phyloP scores from a whole-genome alignment of 1,140 invertebrate genomes.

The Apis laboriosa region DNA sequence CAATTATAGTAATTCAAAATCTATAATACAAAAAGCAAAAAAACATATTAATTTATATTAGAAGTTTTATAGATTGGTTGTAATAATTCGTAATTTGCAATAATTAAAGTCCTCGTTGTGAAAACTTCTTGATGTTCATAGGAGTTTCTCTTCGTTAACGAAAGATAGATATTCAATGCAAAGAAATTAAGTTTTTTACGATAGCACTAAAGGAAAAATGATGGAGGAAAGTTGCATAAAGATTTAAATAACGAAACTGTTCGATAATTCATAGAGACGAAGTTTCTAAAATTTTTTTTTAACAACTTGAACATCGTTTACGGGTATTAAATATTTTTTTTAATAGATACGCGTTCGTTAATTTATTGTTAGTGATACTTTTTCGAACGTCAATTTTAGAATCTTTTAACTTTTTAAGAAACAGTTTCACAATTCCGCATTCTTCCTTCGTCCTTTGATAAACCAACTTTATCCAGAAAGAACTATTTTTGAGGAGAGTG shows the following conservation, averaged over 20 bases:
- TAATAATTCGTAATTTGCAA: not conserved
- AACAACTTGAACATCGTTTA: not conserved
- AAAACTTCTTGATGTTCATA: not conserved
- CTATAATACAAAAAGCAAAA: not conserved
- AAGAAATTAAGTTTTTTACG: constrained; percentile 24
- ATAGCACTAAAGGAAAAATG: not conserved
- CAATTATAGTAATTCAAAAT: too few relatives aligned
- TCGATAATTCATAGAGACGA: not conserved
- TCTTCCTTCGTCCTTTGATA: constrained; percentile 17
- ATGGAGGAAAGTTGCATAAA: not conserved
- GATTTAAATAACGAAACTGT: constrained; percentile 15
- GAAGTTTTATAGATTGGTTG: not conserved
- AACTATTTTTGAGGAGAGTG: constrained; percentile 9
- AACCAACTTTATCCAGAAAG: constrained; percentile 25
- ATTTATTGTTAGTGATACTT: not conserved
- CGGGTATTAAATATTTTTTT: too few relatives aligned
- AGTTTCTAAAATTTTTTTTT: not conserved
- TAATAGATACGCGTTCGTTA: not conserved
- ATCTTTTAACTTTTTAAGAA: not conserved
- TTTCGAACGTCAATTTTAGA: not conserved
- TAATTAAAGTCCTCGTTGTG: not conserved
- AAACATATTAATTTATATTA: not conserved
- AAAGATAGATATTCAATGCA: constrained; percentile 45
- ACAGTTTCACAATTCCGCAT: not conserved
- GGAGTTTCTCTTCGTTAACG: constrained; percentile 28